Conservation (phyloP, 2,113 vertebrate genomes). For the Notothenia rossii region DNA sequence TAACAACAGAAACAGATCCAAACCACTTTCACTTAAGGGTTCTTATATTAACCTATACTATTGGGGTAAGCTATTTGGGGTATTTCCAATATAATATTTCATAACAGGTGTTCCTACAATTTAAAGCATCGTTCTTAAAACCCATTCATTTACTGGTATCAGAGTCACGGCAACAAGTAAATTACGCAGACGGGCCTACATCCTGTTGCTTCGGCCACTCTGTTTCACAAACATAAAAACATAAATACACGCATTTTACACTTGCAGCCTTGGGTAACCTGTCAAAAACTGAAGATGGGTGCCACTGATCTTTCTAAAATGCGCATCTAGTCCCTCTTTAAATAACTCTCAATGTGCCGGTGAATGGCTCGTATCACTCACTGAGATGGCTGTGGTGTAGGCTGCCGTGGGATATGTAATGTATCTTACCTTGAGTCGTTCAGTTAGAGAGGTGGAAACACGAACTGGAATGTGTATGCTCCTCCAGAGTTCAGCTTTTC, state of each 20-base stretch:
- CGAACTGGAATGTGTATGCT: conserved; percentile 55
- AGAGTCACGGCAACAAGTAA: conserved; percentile 3
- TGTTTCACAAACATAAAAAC: not conserved
- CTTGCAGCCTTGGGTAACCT: not conserved
- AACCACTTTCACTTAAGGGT: not conserved
- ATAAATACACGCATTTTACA: not conserved
- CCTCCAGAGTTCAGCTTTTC: conserved; percentile 28
- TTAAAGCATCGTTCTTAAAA: too few relatives aligned
- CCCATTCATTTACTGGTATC: not conserved
- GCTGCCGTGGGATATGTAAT: too few relatives aligned
- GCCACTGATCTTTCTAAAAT: not conserved
- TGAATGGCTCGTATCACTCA: too few relatives aligned
- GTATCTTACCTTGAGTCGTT: conserved; percentile 52
- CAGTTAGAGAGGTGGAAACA: not conserved
- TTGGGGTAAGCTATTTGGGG: not conserved
- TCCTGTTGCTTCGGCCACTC: not conserved
- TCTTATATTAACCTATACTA: not conserved
- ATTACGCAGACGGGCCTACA: not conserved
- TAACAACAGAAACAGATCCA: not conserved
- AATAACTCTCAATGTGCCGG: too few relatives aligned
- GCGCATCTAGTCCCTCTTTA: not conserved
- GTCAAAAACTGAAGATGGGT: not conserved
- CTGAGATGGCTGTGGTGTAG: too few relatives aligned
- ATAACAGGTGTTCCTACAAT: not conserved
- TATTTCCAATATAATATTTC: too few relatives aligned